Percentiles rank a stretch among this genome's conserved stretches.
phyloP scores from a whole-genome alignment of 2,888 invertebrate genomes.

The Onchidella celtica region DNA sequence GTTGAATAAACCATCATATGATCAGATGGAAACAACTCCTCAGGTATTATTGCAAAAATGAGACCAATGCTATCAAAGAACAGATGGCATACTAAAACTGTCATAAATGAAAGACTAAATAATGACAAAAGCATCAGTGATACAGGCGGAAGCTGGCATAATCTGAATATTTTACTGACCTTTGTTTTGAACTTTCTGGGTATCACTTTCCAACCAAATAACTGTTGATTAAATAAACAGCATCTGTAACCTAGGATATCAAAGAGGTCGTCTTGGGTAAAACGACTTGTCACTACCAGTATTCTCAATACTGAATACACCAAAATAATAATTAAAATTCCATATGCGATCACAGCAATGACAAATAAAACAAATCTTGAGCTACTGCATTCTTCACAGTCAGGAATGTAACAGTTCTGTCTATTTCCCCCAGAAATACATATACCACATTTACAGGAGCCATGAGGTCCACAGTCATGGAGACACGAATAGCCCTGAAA shows the following conservation, averaged over 20 bases:
- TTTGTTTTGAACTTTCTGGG: slow-evolving; percentile 24
- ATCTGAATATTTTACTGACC: not conserved
- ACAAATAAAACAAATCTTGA: slow-evolving; percentile 55
- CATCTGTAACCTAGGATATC: slow-evolving; percentile 66
- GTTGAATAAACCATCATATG: slow-evolving; percentile 68
- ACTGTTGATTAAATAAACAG: slow-evolving; percentile 70
- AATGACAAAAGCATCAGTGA: slow-evolving; percentile 59
- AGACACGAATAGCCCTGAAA: slow-evolving; percentile 68
- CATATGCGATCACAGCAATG: slow-evolving; percentile 50
- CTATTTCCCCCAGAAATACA: slow-evolving; percentile 68
- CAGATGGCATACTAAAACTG: slow-evolving; percentile 47
- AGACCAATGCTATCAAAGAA: slow-evolving; percentile 60
- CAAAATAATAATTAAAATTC: slow-evolving; percentile 58
- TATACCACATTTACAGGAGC: slow-evolving; percentile 74
- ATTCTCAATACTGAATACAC: slow-evolving; percentile 64
- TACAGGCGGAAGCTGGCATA: slow-evolving; percentile 62
- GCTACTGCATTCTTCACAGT: slow-evolving; percentile 67
- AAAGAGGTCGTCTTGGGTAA: slow-evolving; percentile 58
- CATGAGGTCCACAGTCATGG: slow-evolving; percentile 77
- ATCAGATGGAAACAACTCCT: slow-evolving; percentile 75
- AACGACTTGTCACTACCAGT: slow-evolving; percentile 61
- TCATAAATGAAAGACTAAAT: slow-evolving; percentile 51
- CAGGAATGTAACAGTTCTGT: slow-evolving; percentile 64
- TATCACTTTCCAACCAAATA: slow-evolving; percentile 52
- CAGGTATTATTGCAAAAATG: slow-evolving; percentile 64